Evolutionary conservation across 2,888 invertebrate species (phyloP), one percentile per base, ranked within the genome.

Genomic region (Tenthredo distinguenda): DNA sequence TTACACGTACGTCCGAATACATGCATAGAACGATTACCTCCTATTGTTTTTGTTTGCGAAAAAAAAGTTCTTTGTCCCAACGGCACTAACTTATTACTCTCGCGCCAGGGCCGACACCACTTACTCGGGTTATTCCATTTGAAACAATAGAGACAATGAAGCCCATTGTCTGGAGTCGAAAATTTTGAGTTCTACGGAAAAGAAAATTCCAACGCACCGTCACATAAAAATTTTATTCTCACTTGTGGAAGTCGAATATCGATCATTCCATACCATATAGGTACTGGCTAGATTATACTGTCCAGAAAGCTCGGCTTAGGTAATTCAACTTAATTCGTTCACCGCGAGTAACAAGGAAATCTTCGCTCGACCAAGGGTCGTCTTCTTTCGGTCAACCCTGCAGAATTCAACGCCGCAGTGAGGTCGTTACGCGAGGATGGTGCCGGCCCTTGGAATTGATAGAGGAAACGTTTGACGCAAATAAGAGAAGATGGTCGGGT

Each of bases 41-140:
- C 83, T 31, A 47, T 68, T 83, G 83, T 83, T 83, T 83, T 83
- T 83, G 83, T 71, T 68, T 26, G 82, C 5, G 18, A 50, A 82
- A 21, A 58, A 72, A 81, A 81, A 62, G 62, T 81, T 81, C 81
- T 81, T 81, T 81, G 81, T 81, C 81, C 62, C 40, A 34, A 34
- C 62, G 83, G 83, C 83, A 68, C 68, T 83, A 83, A 83, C 47
- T 83, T 83, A 83, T 83, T 83, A 68, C 65, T 47, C 83, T 55
- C 40, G 72, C 72, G 43, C 37, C 21, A 40, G 62, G 58, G 7
- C n/a, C 62, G 43, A 26, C 40, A 62, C 83, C 83, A 68, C 83
- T 83, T 83, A 83, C 83, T 83, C 83, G 83, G 47, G 83, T 83
- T 71, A 83, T 83, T 83, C 83, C 83, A 71, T 83, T 68, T 71